phyloP scores from a whole-genome alignment of 2,888 invertebrate species.

The Shargacucullia verbasci region DNA sequence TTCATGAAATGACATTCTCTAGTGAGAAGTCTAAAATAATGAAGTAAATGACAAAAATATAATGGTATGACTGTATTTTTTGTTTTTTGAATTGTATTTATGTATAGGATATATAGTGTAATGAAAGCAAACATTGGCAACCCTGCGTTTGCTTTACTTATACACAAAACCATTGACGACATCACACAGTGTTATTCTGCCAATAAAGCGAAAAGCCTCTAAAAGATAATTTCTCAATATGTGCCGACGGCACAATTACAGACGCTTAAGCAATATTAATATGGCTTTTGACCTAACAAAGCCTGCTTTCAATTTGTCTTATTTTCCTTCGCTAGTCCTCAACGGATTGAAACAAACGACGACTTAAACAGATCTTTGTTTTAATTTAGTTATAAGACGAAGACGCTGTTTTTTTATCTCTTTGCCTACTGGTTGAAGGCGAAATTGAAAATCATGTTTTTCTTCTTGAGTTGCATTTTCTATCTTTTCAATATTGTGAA shows the following conservation, averaged over 20 bases:
- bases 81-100: too few relatives aligned
- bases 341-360: constrained; percentile 35
- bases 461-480: constrained; percentile 13
- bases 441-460: constrained; percentile 33
- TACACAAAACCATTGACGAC: constrained; percentile 3
- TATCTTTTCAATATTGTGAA: constrained; percentile 14
- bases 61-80: too few relatives aligned
- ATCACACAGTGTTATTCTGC: constrained; percentile 3
- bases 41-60: too few relatives aligned
- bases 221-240: constrained; percentile 37
- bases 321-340: constrained; percentile 20
- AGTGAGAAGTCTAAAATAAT: too few relatives aligned
- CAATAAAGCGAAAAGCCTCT: constrained; percentile 4
- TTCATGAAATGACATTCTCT: too few relatives aligned
- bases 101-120: too few relatives aligned
- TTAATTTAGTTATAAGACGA: constrained; percentile 32
- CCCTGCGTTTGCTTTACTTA: too few relatives aligned
- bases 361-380: constrained; percentile 21
- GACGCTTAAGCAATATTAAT: constrained; percentile 44
- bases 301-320: constrained; percentile 31
- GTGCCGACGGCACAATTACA: constrained; percentile 31
- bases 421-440: constrained; percentile 2
- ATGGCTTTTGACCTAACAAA: constrained; percentile 36
- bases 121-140: too few relatives aligned
- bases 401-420: background rate